Conservation (phyloP, 2,113 vertebrate species). For the Cisticola juncidis region DNA sequence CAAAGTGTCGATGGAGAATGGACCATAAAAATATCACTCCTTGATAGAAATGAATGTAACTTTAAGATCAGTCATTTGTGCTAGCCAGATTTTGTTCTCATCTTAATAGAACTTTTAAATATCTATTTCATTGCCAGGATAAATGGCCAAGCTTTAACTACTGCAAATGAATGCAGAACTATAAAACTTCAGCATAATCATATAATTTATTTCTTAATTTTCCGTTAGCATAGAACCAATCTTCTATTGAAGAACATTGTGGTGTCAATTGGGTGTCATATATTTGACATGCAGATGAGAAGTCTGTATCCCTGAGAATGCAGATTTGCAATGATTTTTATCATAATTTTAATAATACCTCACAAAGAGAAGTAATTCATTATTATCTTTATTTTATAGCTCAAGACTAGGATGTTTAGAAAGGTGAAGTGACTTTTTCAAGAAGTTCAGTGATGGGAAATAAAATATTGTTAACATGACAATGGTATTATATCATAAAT, state of each 20-base stretch:
- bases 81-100: background rate
- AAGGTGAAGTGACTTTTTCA: background rate
- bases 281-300: background rate
- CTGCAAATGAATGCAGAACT: constrained; percentile 17
- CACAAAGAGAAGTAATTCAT: background rate
- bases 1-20: constrained; percentile 39
- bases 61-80: constrained; percentile 11
- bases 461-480: background rate
- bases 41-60: constrained; percentile 6
- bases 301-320: background rate
- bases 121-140: constrained; percentile 8
- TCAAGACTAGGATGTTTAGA: background rate
- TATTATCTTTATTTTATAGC: background rate
- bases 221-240: background rate
- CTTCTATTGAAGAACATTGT: background rate
- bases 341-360: background rate
- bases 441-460: background rate
- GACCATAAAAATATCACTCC: constrained; percentile 19
- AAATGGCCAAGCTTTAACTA: constrained; percentile 15
- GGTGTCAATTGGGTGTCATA: background rate
- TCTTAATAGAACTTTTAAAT: constrained; percentile 27
- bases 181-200: background rate
- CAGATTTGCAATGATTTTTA: background rate
- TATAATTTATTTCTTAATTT: constrained; percentile 48
- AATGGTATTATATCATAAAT: background rate